These are phyloP conservation scores for Cirrhinus molitorella DNA, from an alignment of 2,797 vertebrate genomes.

Conservation along the genomic window DNA sequence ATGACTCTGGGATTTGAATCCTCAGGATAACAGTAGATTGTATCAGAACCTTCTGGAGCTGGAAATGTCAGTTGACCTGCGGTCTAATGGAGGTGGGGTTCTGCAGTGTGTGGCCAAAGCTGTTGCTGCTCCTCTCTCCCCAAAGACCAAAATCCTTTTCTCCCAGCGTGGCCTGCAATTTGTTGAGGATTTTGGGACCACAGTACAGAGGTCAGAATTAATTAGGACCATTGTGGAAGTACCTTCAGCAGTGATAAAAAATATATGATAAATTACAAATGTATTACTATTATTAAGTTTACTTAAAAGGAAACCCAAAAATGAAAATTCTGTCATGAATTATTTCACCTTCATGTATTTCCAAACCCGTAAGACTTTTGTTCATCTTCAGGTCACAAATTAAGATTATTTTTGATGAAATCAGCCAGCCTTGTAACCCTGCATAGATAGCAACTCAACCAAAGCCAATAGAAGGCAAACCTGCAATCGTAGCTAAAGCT, in stretches of 20 bases:
- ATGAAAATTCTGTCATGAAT: no score
- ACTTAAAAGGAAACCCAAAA: neutral
- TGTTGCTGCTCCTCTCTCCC: conserved; percentile 80
- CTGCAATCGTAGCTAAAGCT: no score
- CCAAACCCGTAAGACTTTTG: no score
- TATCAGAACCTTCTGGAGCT: conserved; percentile 87
- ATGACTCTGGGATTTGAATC: neutral
- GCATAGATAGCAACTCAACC: no score
- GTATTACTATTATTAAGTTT: neutral
- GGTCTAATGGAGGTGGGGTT: conserved; percentile 76
- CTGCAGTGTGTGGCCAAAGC: conserved; percentile 84
- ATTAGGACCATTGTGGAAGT: neutral
- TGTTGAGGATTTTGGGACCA: conserved; percentile 85
- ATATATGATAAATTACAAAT: neutral
- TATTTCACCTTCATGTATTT: no score
- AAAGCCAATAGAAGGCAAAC: no score
- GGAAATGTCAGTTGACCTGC: conserved; percentile 80
- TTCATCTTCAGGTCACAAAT: no score
- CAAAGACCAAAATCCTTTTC: conserved; percentile 82
- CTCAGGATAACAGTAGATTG: conserved; percentile 85
- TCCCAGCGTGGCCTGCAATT: conserved; percentile 87
- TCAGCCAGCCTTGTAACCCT: no score
- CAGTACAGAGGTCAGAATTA: conserved; percentile 79
- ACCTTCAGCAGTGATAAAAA: neutral
- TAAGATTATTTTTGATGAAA: no score